Base-by-base conservation (phyloP, 2,113 vertebrate species). In the Chamaea fasciata region DNA sequence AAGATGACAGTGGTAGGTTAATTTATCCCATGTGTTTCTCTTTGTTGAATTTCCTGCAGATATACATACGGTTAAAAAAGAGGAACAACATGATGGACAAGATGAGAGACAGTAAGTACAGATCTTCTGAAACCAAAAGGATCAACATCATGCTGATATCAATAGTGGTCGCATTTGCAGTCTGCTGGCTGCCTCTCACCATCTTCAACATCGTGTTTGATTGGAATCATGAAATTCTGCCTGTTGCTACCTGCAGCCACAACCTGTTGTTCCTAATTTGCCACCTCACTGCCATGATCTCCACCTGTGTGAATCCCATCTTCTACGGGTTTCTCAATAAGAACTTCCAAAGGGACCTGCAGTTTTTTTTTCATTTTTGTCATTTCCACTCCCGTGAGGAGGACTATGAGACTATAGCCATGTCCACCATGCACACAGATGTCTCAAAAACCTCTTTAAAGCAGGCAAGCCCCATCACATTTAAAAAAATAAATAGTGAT, bases 321-420 rank as follows among this genome's bases (percentile, higher is more conserved):
- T 99, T 99, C 97, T 99, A 99, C 1, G 98, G 98, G 27, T 99
- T 99, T 95, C 98, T 99, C 68, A 99, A 99, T 95, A 98, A 98
- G 94, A 99, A 99, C 87, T 99, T 99, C 92, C 98, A 99, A 97
- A 98, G 98, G 30, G 98, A 99, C 87, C 92, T 99, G 88, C 98
- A 98, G 47, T 97, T 98, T 94, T 98, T 98, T 71, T 98, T 99
- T 90, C 98, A 98, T 50, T 98, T 98, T 79, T 99, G 98, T 92
- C 97, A 99, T 92, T 98, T 98, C 89, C 97, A 97, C 21, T 95
- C 98, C 50, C 97, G 78, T 62, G 98, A 98, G 33, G 98, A 99
- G n/a, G 98, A 99, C 90, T 99, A 98, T 64, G 98, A 99, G 81
- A 98, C 98, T 7, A 98, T 99, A 76, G 98, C 98, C 62, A 99